These are phyloP conservation scores for Catocala sponsa DNA, from an alignment of 2,888 invertebrate genomes.

Conservation along the genomic window DNA sequence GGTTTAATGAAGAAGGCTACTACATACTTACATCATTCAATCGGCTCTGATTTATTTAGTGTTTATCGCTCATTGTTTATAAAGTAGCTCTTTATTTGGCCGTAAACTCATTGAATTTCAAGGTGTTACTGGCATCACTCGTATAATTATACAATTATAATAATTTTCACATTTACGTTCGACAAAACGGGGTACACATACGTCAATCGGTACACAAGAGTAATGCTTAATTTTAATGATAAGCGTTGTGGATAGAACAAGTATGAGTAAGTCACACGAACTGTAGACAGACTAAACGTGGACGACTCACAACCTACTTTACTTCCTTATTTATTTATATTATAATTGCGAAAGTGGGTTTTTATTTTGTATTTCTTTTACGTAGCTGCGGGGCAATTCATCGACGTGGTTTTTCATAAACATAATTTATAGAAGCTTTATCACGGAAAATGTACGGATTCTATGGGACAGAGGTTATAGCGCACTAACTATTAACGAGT, in stretches of 20 bases:
- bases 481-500: no score
- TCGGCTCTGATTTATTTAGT: slow-evolving; percentile 11
- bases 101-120: slow-evolving; percentile 45
- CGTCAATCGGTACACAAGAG: slow-evolving; percentile 34
- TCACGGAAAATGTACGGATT: no score
- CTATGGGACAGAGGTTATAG: no score
- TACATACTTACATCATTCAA: slow-evolving; percentile 3
- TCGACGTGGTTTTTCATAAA: no score
- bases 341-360: no score
- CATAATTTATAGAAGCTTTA: no score
- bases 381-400: no score
- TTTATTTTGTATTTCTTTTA: no score
- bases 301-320: no score
- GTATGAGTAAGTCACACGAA: neutral
- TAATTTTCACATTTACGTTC: slow-evolving; percentile 46
- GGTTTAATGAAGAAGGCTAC: neutral
- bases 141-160: slow-evolving; percentile 46
- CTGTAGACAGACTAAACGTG: no score
- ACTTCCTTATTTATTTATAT: no score
- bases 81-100: slow-evolving; percentile 40
- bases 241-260: neutral
- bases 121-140: slow-evolving; percentile 32
- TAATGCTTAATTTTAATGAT: slow-evolving; percentile 4
- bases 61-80: slow-evolving; percentile 49
- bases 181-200: slow-evolving; percentile 33